Base-by-base conservation (phyloP, 2,113 vertebrate genomes). In the Scartelaos histophorus region DNA sequence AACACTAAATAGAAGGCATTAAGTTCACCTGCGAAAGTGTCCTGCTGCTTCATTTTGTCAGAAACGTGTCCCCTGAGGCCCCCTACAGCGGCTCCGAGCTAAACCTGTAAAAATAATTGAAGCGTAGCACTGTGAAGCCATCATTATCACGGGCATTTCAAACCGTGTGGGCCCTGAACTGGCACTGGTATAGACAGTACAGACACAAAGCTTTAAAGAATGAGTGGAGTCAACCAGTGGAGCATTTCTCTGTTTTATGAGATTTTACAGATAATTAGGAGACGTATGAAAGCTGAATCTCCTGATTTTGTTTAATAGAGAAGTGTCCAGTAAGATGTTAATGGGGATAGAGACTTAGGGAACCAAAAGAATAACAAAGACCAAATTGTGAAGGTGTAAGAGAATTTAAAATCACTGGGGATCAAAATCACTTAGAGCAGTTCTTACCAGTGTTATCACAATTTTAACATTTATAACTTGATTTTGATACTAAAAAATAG, bases 31-130 rank as follows among this genome's bases (percentile, higher is more conserved):
- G 58, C 58, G 9, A 17, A 60, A 64, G 61, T 64, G 61, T 64
- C 61, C 61, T 13, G 61, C 61, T 29, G 49, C 1, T 64, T 69
- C 34, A 67, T 12, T 49, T 79, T 24, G 74, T 16, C 24, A 22
- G 65, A 62, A 35, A 66, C 53, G n/a, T 17, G 47, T 53, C 62
- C 25, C 29, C 9, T 47, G 54, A 62, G 47, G 61, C n/a, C 46
- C 69, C 62, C 71, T 29, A 13, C 47, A 51, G 71, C 46, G 34
- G 34, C 53, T 61, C 21, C 12, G 25, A 13, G 61, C 49, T 68
- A 66, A 76, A 64, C 43, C 56, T 45, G 46, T 67, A 13, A 47
- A 73, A 73, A 54, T 47, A 46, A 57, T 49, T 66, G 38, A 66
- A 47, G 13, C 16, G 51, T 25, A 46, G 19, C 17, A 35, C 29